A percentile compares a stretch with the other conserved stretches of the same genome.
Evolutionary conservation across 2,113 vertebrate genomes (phyloP).

Genomic region (Ariopsis seemanni): DNA sequence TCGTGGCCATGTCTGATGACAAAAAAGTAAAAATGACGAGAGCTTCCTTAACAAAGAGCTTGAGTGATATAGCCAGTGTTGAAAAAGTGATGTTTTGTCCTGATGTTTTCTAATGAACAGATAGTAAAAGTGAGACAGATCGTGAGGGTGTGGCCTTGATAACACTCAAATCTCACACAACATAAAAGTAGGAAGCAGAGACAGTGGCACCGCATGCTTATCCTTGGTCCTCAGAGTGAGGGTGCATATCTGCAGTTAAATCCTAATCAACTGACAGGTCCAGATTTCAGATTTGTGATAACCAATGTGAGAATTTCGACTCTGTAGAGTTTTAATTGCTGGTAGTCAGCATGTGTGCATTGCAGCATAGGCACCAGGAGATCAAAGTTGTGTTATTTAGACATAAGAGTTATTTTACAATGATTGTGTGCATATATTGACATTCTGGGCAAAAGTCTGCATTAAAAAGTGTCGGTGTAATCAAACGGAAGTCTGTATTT

Average conservation of each 20-base stretch:
- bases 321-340: neutral
- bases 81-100: conserved; percentile 27
- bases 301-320: neutral
- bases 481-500: neutral
- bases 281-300: neutral
- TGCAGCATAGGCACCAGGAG: neutral
- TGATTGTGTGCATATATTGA: neutral
- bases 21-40: neutral
- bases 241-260: neutral
- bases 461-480: neutral
- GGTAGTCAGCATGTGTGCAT: neutral
- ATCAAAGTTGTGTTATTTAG: neutral
- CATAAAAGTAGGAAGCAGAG: conserved; percentile 64
- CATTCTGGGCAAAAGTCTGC: neutral
- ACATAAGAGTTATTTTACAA: neutral
- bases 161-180: conserved; percentile 55
- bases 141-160: conserved; percentile 71
- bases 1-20: neutral
- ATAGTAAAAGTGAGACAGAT: conserved; percentile 49
- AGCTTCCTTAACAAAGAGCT: neutral
- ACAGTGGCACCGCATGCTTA: conserved; percentile 36
- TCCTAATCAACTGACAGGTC: neutral
- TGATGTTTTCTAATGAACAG: conserved; percentile 3
- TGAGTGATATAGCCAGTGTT: neutral
- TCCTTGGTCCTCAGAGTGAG: neutral